phyloP scores from a whole-genome alignment of 2,113 vertebrate genomes.

The Leucoraja erinaceus region DNA sequence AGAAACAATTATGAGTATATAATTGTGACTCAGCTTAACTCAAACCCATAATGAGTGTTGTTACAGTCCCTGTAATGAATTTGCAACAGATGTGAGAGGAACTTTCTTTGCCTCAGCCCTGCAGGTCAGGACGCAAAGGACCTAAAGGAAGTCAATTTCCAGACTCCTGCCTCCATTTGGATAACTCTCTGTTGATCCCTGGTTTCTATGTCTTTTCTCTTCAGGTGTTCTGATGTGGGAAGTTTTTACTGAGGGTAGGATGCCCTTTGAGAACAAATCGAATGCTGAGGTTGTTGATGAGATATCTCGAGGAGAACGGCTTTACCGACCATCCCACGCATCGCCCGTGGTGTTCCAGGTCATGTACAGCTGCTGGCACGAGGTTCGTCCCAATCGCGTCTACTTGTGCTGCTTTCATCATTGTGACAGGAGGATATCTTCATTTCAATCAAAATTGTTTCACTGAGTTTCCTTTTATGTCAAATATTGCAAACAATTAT shows the following conservation, averaged over 20 bases:
- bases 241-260: constrained; percentile 75
- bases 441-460: not conserved
- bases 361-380: constrained; percentile 85
- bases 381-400: constrained; percentile 56
- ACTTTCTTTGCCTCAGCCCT: not conserved
- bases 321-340: constrained; percentile 70
- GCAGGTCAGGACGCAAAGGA: not conserved
- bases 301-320: constrained; percentile 68
- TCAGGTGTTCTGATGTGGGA: constrained; percentile 85
- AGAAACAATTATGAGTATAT: not conserved
- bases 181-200: not conserved
- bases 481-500: not conserved
- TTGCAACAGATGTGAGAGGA: not conserved
- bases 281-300: constrained; percentile 71
- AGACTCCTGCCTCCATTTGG: not conserved
- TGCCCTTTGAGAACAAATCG: constrained; percentile 69
- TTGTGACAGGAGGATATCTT: not conserved
- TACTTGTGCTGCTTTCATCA: not conserved
- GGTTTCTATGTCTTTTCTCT: constrained; percentile 38
- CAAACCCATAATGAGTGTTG: not conserved
- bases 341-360: constrained; percentile 60
- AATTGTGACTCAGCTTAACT: not conserved
- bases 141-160: not conserved
- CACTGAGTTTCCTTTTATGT: not conserved
- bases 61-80: not conserved